These are phyloP conservation scores for Atta texana DNA, from an alignment of 1,140 invertebrate genomes.

Conservation along the genomic window DNA sequence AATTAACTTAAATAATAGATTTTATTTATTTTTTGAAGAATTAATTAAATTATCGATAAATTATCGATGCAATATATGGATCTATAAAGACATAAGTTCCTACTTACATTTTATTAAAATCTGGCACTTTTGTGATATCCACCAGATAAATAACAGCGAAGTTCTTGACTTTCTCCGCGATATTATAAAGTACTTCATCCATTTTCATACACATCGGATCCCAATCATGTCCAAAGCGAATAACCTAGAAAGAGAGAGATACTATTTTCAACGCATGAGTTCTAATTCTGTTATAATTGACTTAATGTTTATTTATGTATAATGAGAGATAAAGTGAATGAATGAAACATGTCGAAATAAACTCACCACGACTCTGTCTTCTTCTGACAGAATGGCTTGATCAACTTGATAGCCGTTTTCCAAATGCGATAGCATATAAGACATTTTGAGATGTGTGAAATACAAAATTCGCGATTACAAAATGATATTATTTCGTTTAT, in stretches of 20 bases:
- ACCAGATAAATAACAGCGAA: constrained; percentile 99
- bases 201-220: constrained; percentile 99
- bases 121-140: constrained; percentile 99
- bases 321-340: constrained; percentile 32
- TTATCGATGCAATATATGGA: neutral
- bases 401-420: constrained; percentile 99
- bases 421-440: constrained; percentile 99
- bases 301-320: neutral
- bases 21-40: neutral
- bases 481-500: neutral
- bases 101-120: constrained; percentile 99
- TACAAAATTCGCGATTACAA: constrained; percentile 21
- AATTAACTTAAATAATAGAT: no score
- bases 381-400: constrained; percentile 99
- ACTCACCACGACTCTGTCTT: constrained; percentile 97
- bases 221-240: constrained; percentile 99
- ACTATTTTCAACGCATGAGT: neutral
- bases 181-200: constrained; percentile 99
- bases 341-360: constrained; percentile 19
- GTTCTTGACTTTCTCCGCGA: constrained; percentile 99
- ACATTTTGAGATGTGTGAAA: constrained; percentile 90
- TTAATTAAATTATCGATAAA: neutral
- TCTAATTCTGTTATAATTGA: neutral
- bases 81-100: constrained; percentile 4
- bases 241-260: constrained; percentile 88